Conservation (phyloP, 2,888 invertebrate genomes). For the Drosophila mulleri region DNA sequence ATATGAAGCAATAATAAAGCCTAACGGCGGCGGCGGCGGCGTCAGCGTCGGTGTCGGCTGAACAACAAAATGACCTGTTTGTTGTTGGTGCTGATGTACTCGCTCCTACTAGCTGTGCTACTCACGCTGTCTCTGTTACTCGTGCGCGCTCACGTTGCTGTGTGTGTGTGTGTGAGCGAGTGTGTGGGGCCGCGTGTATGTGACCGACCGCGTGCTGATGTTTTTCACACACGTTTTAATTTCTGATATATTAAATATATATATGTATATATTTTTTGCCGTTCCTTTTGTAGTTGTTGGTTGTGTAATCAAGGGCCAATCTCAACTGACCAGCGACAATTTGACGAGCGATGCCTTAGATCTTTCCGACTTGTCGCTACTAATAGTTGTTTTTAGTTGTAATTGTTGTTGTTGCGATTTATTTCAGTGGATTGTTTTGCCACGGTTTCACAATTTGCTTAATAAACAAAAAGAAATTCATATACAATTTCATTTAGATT, state of each 20-base stretch:
- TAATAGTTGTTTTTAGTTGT: not conserved
- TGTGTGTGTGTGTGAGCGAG: not conserved
- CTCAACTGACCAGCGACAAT: slow-evolving; percentile 55
- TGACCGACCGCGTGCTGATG: slow-evolving; percentile 56
- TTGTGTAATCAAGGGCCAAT: slow-evolving; percentile 46
- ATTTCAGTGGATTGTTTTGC: slow-evolving; percentile 42
- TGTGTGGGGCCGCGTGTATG: slow-evolving; percentile 17
- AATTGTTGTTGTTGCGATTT: slow-evolving; percentile 17
- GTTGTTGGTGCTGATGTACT: slow-evolving; percentile 51
- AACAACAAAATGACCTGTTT: slow-evolving; percentile 43
- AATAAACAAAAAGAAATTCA: slow-evolving; percentile 58
- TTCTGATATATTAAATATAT: slow-evolving; percentile 47
- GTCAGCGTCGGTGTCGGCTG: slow-evolving; percentile 2
- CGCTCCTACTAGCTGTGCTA: slow-evolving; percentile 34
- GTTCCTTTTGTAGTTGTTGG: slow-evolving; percentile 37
- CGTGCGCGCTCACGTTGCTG: slow-evolving; percentile 11
- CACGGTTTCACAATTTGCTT: slow-evolving; percentile 61
- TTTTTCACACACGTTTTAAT: slow-evolving; percentile 52
- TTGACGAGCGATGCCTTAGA: slow-evolving; percentile 20
- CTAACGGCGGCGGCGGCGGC: not conserved
- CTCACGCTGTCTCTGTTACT: slow-evolving; percentile 30
- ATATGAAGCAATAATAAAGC: not conserved
- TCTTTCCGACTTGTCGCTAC: slow-evolving; percentile 14
- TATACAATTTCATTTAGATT: slow-evolving; percentile 16
- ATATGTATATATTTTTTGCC: not conserved